Conservation (phyloP, 2,797 vertebrate genomes). For the Petrocephalus schoutedeni region DNA sequence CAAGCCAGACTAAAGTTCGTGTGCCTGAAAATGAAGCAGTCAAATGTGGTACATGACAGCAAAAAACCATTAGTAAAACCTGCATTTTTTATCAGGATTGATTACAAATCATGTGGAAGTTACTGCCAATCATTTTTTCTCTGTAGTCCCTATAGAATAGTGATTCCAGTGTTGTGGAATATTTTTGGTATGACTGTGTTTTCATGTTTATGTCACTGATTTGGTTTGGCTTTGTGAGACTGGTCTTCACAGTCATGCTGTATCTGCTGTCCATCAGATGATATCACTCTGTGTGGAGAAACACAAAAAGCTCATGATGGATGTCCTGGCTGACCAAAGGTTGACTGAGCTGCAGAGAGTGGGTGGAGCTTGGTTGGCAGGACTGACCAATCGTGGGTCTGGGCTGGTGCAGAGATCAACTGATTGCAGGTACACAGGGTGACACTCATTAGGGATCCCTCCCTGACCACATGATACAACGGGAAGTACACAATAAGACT, state of each 20-base stretch:
- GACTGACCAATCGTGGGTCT: constrained; percentile 56
- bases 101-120: background rate
- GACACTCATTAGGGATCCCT: background rate
- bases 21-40: background rate
- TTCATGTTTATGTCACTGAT: background rate
- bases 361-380: constrained; percentile 80
- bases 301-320: constrained; percentile 71
- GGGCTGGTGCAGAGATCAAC: constrained; percentile 64
- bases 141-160: background rate
- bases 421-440: constrained; percentile 69
- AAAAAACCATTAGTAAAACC: background rate
- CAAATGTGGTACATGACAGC: background rate
- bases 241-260: background rate
- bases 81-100: background rate
- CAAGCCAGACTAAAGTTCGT: background rate
- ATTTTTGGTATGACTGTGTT: background rate
- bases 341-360: constrained; percentile 74
- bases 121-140: background rate
- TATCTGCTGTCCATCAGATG: constrained; percentile 50
- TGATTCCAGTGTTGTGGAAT: background rate
- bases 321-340: constrained; percentile 73
- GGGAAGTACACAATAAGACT: background rate
- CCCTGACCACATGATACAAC: background rate
- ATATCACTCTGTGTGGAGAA: constrained; percentile 61
- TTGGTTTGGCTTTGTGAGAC: background rate